A percentile compares a stretch with the other conserved stretches of the same genome.
These are phyloP conservation scores for Cryptophagus acutangulus DNA, from an alignment of 2,888 invertebrate species.

Conservation along the genomic window DNA sequence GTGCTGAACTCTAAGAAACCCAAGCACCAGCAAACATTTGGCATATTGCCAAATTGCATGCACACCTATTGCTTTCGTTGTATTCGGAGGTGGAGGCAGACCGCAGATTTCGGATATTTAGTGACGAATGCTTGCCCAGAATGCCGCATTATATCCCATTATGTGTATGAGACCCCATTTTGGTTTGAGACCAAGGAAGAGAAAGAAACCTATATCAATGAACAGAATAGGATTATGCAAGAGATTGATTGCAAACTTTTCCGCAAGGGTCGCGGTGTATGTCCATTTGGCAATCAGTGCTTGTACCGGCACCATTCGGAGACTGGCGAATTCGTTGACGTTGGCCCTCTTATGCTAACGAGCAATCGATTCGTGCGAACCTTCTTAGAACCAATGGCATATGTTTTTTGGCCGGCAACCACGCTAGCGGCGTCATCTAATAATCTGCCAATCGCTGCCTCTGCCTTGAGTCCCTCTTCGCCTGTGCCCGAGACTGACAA, in stretches of 20 bases:
- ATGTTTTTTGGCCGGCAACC: too few species aligned
- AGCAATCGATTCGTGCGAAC: constrained; percentile 15
- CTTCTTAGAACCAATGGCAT: too few species aligned
- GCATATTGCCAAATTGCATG: constrained; percentile 32
- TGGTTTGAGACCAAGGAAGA: constrained; percentile 74
- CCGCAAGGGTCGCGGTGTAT: constrained; percentile 66
- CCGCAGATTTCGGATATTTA: constrained; percentile 30
- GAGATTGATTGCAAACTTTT: constrained; percentile 65
- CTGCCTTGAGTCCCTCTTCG: too few species aligned
- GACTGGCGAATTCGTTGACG: constrained; percentile 63
- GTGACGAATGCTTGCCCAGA: constrained; percentile 33
- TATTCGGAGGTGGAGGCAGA: constrained; percentile 30
- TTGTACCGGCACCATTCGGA: constrained; percentile 73
- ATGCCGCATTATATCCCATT: constrained; percentile 50
- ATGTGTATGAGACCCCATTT: constrained; percentile 70
- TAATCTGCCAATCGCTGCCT: too few species aligned
- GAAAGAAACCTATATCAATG: constrained; percentile 64
- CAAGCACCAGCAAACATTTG: constrained; percentile 27
- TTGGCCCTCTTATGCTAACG: constrained; percentile 48
- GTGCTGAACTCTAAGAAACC: constrained; percentile 23
- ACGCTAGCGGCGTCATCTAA: too few species aligned
- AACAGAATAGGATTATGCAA: constrained; percentile 64
- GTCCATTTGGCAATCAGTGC: constrained; percentile 79
- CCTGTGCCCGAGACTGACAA: too few species aligned
- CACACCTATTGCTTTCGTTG: constrained; percentile 33